Conservation (phyloP, 1,140 invertebrate genomes). For the Drosophila obscura region DNA sequence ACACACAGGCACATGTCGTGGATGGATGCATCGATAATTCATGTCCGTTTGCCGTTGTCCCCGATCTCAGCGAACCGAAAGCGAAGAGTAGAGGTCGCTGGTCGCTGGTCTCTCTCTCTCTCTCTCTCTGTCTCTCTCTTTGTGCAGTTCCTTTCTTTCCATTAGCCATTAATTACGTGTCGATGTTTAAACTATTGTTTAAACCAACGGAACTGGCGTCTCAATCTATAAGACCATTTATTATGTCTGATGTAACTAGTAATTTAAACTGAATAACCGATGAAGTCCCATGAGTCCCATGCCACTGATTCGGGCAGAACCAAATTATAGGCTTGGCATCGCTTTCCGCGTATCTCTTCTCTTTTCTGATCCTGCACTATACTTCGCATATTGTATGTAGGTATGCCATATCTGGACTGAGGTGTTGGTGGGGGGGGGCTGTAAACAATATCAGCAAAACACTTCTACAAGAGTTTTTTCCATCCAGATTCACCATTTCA, state of each 20-base stretch:
- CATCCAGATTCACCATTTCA: not conserved
- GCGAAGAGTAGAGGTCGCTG: too few relatives aligned
- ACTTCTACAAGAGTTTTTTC: too few relatives aligned
- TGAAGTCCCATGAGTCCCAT: not conserved
- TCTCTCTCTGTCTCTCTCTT: not conserved
- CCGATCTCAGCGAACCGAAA: not conserved
- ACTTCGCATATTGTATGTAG: too few relatives aligned
- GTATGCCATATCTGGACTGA: too few relatives aligned
- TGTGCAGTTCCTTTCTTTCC: constrained; percentile 26
- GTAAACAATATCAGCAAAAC: too few relatives aligned
- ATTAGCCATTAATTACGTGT: constrained; percentile 62
- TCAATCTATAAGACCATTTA: constrained; percentile 20
- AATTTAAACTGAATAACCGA: not conserved
- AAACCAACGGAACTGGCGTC: constrained; percentile 22
- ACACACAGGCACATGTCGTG: constrained; percentile 37
- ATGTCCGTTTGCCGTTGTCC: constrained; percentile 29
- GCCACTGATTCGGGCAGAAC: constrained; percentile 3
- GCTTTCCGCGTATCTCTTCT: too few relatives aligned
- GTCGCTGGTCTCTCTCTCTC: too few relatives aligned
- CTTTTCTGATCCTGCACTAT: too few relatives aligned
- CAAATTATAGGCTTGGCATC: constrained; percentile 1
- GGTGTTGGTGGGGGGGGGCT: too few relatives aligned
- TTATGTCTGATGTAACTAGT: constrained; percentile 12
- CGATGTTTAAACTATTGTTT: constrained; percentile 34
- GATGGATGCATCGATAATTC: constrained; percentile 63